Conservation (phyloP, 2,888 invertebrate genomes). For the Sthenelais limicola region DNA sequence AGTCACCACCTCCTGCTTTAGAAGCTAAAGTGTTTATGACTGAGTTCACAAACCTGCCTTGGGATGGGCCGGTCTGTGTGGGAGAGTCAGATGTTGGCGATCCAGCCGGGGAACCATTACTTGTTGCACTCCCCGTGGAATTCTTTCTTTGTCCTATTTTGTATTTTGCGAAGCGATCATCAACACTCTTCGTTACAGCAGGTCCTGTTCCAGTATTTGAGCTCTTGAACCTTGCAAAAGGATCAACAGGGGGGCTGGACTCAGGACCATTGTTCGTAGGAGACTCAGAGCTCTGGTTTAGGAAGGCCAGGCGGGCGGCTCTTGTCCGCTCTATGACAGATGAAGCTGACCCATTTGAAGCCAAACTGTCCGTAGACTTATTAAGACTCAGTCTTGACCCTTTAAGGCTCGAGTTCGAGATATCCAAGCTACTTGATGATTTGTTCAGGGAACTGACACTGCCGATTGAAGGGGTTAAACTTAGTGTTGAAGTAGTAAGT, state of each 20-base stretch:
- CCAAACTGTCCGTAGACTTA: constrained; percentile 35
- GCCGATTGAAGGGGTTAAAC: constrained; percentile 17
- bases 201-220: background rate
- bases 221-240: constrained; percentile 8
- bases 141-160: constrained; percentile 13
- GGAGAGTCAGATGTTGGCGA: constrained; percentile 9
- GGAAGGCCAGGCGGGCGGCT: constrained; percentile 21
- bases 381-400: constrained; percentile 14
- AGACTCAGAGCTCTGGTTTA: background rate
- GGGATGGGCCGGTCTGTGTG: constrained; percentile 7
- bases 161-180: background rate
- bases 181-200: constrained; percentile 3
- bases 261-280: background rate
- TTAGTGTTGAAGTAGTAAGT: constrained; percentile 13
- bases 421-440: constrained; percentile 7
- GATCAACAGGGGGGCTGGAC: background rate
- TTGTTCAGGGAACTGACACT: background rate
- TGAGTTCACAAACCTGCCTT: constrained; percentile 30
- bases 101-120: background rate
- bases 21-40: constrained; percentile 27
- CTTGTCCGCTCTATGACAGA: constrained; percentile 16
- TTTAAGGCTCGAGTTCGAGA: background rate
- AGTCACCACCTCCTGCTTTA: background rate
- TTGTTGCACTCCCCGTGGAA: constrained; percentile 12
- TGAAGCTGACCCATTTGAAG: constrained; percentile 5